Evolutionary conservation across 2,888 invertebrate genomes (phyloP).

Genomic region (Nomada hirtipes): DNA sequence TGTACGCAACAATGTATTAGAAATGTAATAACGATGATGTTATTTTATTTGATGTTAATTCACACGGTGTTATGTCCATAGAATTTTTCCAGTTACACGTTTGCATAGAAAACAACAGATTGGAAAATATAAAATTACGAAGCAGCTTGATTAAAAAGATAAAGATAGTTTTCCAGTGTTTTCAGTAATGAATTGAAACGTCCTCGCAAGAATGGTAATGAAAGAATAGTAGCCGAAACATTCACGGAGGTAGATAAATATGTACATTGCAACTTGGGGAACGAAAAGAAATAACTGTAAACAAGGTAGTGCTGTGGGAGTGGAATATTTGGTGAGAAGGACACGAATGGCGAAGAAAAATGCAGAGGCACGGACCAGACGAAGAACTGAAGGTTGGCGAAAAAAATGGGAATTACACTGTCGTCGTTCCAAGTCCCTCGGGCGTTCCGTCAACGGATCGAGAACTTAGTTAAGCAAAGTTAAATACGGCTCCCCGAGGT

Average conservation of each 20-base stretch:
- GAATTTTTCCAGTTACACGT: too few relatives aligned
- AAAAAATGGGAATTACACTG: constrained; percentile 76
- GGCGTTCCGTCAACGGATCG: constrained; percentile 81
- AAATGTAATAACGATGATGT: background rate
- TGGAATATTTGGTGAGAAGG: background rate
- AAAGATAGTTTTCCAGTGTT: too few relatives aligned
- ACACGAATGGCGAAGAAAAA: constrained; percentile 10
- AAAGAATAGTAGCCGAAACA: background rate
- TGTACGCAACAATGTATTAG: background rate
- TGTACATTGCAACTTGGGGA: background rate
- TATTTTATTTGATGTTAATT: background rate
- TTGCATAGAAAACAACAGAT: too few relatives aligned
- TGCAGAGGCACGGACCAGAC: constrained; percentile 7
- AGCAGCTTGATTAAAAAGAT: too few relatives aligned
- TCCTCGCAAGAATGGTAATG: background rate
- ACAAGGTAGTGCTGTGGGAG: background rate
- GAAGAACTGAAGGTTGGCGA: constrained; percentile 31
- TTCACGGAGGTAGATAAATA: too few relatives aligned
- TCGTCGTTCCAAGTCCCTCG: constrained; percentile 77
- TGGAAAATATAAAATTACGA: too few relatives aligned
- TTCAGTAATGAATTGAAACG: too few relatives aligned
- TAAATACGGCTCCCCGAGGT: constrained; percentile 83
- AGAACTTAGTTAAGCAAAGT: constrained; percentile 84
- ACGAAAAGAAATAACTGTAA: background rate
- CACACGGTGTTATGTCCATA: too few relatives aligned